Evolutionary conservation across 2,888 invertebrate species (phyloP), one percentile per base, ranked within the genome.

Genomic region (Thymelicus lineola): DNA sequence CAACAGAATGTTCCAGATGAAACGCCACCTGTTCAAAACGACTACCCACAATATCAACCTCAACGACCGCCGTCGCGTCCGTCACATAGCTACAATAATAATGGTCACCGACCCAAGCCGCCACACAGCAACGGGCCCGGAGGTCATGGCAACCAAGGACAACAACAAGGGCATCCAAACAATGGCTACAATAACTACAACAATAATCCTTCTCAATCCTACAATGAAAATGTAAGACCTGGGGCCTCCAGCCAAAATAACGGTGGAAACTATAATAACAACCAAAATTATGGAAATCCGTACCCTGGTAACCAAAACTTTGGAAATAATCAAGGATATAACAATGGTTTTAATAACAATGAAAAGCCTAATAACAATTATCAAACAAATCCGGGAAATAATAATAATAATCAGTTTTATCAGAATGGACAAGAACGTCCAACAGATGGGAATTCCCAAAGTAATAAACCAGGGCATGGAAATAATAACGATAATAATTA

Each of bases 381-480:
- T 12, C 17, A 53, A 42, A 15, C 6, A 7, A 20, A 28, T 45
- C 15, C 17, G 0, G 45, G 28, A 45, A 28, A 57, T n/a, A 57
- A 35, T 28, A 57, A 35, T 28, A 7, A 64, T 15, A 50, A 63
- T n/a, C 20, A 57, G 9, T 28, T 57, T 35, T 0, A 17, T 46
- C 65, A 57, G 7, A 48, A 36, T 6, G 15, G 15, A 36, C 62
- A 46, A 50, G 36, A 35, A 35, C 50, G 12, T 6, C 63, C 63
- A 38, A 5, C n/a, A 62, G 35, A 12, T 12, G 62, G 20, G 14
- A 36, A n/a, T 57, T 14, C 36, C 12, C 28, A 35, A 15, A 36
- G 14, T 36, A 17, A 35, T 46, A 55, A 68, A 61, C 67, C 61
- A 14, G 42, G 35, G 4, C 28, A 67, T 53, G 66, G n/a, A 28